Evolutionary conservation across 2,888 invertebrate genomes (phyloP), one percentile per base, ranked within the genome.

Genomic region (Falcaria lacertinaria): DNA sequence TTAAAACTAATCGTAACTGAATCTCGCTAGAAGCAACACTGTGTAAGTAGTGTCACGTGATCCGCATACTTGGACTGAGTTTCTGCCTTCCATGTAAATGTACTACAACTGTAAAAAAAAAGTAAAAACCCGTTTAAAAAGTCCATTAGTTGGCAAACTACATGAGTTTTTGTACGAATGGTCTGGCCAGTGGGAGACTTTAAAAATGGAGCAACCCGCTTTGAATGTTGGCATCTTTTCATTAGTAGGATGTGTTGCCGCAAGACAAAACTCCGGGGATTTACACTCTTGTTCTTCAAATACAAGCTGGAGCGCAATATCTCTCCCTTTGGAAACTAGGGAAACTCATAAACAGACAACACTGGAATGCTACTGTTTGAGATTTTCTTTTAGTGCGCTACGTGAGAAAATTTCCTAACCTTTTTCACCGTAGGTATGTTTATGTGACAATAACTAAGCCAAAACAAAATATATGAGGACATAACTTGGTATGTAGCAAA

Each of bases 181-280:
- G 58, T 68, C 76, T 53, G 70, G 52, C 69, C 67, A 54, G 60
- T 42, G 33, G 44, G 58, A 54, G 63, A 69, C 69, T 80, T 82
- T 81, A 81, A 86, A 84, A 85, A 85, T 85, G 79, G 74, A 83
- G 52, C 64, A 68, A 56, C 60, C 48, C 62, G 60, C 79, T 83
- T 83, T 85, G 80, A 78, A 78, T 64, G 75, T 65, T 68, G 71
- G 60, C 77, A 68, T 80, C 81, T 82, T 83, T 77, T 79, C 81
- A 84, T 86, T 84, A 80, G 78, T 79, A 73, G 64, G 67, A 73
- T 69, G 75, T 76, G 73, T 72, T 70, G 74, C 76, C 76, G 70
- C 77, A 74, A 85, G 82, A 86, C 84, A 86, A 85, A 85, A 85
- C 85, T 79, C 67, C 74, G 69, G 80, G 80, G 80, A 84, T 83